Base-by-base conservation (phyloP, 1,140 invertebrate genomes). In the Nebria ingens region DNA sequence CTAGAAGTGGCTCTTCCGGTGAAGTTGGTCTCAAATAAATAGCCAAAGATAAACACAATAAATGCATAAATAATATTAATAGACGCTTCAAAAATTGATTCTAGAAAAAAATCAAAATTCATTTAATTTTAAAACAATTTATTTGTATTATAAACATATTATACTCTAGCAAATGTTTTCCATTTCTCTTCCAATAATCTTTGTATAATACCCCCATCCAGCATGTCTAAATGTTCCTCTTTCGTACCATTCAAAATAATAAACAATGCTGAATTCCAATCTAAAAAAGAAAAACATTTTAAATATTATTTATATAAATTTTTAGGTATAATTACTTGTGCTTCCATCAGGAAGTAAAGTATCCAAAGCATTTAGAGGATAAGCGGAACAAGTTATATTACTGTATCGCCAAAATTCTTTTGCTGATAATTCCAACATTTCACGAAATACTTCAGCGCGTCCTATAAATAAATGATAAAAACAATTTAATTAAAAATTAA, bases 371-470 rank as follows among this genome's bases (percentile, higher is more conserved):
- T 93, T 94, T 1, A 99, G 74, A 0, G 95, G 93, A 74, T 99
- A 98, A 0, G 90, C 93, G 12, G 93, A 97, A 73, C 96, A 99
- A n/a, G 93, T 97, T 63, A 98, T 97, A 68, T 98, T 98, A 63
- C 93, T 97, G 73, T 98, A 99, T 38, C 95, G 77, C 97, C 97
- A 99, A 71, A 98, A 97, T 74, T 98, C 96, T 58, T 91, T 79
- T 56, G 91, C 89, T 52, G 90, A 93, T 11, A 98, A 76, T 71
- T 99, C 96, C 66, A 99, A 79, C 90, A 99, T 98, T 76, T 98
- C 96, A 60, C 89, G 82, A 73, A 99, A 98, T 59, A 98, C 93
- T 65, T 92, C 88, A 9, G 92, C 91, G 56, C 96, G 79, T 51
- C 95, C 97, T 67, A 56, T 21, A 1, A 34, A 21, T 38, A n/a